Percentiles rank a stretch among this genome's conserved stretches.
Evolutionary conservation across 2,797 vertebrate genomes (phyloP).

Genomic region (Trachops cirrhosus): DNA sequence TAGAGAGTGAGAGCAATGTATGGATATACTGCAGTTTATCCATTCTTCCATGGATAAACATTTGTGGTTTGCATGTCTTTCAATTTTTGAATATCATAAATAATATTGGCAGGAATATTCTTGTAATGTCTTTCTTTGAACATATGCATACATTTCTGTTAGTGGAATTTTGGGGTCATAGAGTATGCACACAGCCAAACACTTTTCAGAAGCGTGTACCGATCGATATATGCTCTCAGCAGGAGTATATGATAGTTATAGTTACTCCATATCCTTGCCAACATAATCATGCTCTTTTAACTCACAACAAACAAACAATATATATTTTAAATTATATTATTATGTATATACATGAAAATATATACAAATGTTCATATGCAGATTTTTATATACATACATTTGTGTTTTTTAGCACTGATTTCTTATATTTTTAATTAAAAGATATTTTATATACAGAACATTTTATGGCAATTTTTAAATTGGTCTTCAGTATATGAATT

Average conservation of each 20-base stretch:
- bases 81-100: not conserved
- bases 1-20: not conserved
- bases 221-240: not conserved
- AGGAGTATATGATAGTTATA: not conserved
- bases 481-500: not conserved
- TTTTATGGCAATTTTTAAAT: not conserved
- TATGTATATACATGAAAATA: no score
- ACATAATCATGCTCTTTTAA: not conserved
- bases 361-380: no score
- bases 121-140: not conserved
- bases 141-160: not conserved
- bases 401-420: not conserved
- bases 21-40: not conserved
- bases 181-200: not conserved
- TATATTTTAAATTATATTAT: no score
- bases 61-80: not conserved
- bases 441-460: not conserved
- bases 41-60: not conserved
- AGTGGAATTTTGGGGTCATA: not conserved
- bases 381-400: not conserved
- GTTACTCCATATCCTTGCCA: not conserved
- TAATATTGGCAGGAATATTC: not conserved
- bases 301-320: not conserved
- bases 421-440: not conserved
- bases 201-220: not conserved